Conservation (phyloP, 2,888 invertebrate genomes). For the Gastracanthus pulcherrimus region DNA sequence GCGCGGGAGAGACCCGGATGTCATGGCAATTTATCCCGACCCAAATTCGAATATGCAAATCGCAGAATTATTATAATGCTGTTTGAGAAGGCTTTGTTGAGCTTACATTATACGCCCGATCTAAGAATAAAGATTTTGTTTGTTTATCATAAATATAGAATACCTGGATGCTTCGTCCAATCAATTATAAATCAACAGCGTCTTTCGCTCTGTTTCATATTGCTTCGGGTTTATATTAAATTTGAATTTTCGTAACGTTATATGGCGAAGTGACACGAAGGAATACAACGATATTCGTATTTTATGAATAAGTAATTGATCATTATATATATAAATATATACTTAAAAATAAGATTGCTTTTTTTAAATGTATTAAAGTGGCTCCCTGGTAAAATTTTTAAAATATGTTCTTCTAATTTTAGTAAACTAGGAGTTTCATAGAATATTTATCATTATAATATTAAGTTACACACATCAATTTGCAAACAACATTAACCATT, state of each 20-base stretch:
- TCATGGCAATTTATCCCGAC: constrained; percentile 20
- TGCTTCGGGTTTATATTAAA: background rate
- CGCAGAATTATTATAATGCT: constrained; percentile 37
- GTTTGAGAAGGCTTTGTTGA: constrained; percentile 12
- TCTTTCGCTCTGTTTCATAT: background rate
- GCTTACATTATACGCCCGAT: constrained; percentile 27
- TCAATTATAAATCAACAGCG: constrained; percentile 19
- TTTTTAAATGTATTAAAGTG: no score
- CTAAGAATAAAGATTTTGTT: constrained; percentile 23
- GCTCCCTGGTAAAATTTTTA: no score
- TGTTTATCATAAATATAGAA: constrained; percentile 48
- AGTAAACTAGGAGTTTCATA: no score
- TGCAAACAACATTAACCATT: no score
- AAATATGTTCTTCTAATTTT: no score
- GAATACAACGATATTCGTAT: no score
- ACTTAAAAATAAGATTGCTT: no score
- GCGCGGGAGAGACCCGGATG: background rate
- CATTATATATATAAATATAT: no score
- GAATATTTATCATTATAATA: no score
- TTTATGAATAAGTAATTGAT: no score
- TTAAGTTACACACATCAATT: no score
- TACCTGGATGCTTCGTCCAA: background rate
- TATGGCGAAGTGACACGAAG: no score
- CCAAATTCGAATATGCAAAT: constrained; percentile 54
- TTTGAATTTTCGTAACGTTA: background rate